A percentile compares a stretch with the other conserved stretches of the same genome.
Evolutionary conservation across 2,113 vertebrate genomes (phyloP).

Genomic region (Strix aluco): DNA sequence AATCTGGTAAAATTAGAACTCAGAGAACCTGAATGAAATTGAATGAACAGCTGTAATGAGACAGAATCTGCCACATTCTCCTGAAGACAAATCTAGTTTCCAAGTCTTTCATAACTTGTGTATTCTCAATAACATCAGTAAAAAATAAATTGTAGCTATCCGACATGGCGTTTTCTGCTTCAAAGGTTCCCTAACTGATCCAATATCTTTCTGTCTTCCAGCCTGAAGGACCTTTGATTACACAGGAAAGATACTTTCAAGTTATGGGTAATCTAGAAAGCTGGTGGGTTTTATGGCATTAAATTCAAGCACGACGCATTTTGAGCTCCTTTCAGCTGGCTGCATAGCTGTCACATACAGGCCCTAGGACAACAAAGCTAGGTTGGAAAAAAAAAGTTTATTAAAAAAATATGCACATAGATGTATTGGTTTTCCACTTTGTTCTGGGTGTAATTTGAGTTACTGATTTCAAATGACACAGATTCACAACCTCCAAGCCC

Average conservation of each 20-base stretch:
- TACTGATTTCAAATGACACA: background rate
- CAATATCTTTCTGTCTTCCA: background rate
- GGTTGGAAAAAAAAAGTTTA: background rate
- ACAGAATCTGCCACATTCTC: background rate
- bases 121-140: background rate
- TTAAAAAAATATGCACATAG: background rate
- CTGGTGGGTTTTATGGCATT: background rate
- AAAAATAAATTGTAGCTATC: background rate
- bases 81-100: background rate
- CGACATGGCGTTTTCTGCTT: background rate
- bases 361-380: background rate
- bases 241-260: background rate
- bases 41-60: background rate
- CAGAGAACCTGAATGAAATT: background rate
- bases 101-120: background rate
- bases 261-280: background rate
- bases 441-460: background rate
- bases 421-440: background rate
- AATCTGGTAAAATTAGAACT: background rate
- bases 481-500: background rate
- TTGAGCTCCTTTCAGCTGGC: background rate
- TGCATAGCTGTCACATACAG: background rate
- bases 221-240: background rate
- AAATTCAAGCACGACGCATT: background rate
- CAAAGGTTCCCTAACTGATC: background rate